phyloP scores from a whole-genome alignment of 1,140 invertebrate genomes.

The Eulimnadia texana region DNA sequence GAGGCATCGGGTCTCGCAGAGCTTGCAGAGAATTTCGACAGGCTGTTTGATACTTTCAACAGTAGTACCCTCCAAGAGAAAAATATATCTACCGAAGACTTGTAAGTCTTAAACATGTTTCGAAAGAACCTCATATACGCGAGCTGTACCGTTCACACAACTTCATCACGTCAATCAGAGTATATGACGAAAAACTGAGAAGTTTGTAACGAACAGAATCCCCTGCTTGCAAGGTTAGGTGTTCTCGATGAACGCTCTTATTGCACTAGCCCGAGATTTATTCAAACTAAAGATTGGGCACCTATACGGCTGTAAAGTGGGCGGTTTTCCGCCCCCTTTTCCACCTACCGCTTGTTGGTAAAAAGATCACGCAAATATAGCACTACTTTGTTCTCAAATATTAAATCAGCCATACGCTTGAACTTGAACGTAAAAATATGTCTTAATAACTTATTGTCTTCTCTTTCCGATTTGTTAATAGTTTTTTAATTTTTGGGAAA shows the following conservation, averaged over 20 bases:
- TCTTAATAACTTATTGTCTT: too few species aligned
- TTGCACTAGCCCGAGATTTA: not conserved
- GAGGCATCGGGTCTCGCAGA: too few species aligned
- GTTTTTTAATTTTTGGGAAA: too few species aligned
- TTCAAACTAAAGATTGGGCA: not conserved
- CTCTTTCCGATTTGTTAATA: too few species aligned
- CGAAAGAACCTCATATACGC: not conserved
- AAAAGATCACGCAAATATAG: too few species aligned
- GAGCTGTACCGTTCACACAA: not conserved
- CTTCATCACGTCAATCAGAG: not conserved
- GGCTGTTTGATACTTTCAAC: not conserved
- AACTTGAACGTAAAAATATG: too few species aligned
- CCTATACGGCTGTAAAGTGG: too few species aligned
- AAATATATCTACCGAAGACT: not conserved
- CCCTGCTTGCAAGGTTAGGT: not conserved
- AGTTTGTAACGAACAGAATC: not conserved
- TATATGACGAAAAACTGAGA: not conserved
- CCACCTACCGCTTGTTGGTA: too few species aligned
- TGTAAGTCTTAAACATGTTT: not conserved
- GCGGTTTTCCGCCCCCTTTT: too few species aligned
- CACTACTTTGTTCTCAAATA: too few species aligned
- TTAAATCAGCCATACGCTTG: too few species aligned
- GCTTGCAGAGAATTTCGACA: not conserved
- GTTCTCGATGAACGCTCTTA: not conserved
- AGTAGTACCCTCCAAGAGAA: not conserved